These are phyloP conservation scores for Sebastes taczanowskii DNA, from an alignment of 2,797 vertebrate species.

Conservation along the genomic window DNA sequence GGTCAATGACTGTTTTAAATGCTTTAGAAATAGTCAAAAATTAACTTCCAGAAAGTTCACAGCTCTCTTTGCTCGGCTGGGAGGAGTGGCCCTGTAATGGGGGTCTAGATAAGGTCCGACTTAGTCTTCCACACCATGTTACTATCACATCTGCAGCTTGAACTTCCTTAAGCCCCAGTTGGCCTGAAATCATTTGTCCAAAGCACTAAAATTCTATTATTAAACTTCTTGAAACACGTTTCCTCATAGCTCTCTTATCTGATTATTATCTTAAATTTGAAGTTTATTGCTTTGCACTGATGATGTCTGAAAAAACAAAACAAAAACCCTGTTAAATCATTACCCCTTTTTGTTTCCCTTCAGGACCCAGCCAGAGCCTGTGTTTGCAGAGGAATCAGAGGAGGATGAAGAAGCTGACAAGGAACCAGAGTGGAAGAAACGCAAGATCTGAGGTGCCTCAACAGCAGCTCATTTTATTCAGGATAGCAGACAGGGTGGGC, in stretches of 20 bases:
- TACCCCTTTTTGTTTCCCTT: constrained; percentile 11
- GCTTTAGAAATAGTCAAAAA: too few species aligned
- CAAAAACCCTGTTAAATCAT: constrained; percentile 1
- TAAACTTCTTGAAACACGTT: neutral
- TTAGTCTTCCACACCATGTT: neutral
- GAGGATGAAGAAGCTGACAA: constrained; percentile 93
- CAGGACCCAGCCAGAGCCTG: constrained; percentile 93
- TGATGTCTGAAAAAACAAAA: neutral
- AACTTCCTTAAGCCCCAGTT: neutral
- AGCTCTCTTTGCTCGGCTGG: neutral
- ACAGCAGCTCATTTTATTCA: neutral
- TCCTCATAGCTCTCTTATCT: constrained; percentile 36
- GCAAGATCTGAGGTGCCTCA: constrained; percentile 89
- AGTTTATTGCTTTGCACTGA: constrained; percentile 28
- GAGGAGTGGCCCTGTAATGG: neutral
- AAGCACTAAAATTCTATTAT: neutral
- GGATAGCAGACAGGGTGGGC: neutral
- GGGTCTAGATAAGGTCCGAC: neutral
- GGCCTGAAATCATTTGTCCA: neutral
- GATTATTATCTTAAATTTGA: constrained; percentile 38
- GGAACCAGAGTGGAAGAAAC: constrained; percentile 98
- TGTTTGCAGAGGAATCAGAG: constrained; percentile 93
- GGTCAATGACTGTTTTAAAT: too few species aligned
- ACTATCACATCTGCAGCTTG: neutral
- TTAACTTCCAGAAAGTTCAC: too few species aligned